Conservation (phyloP, 2,888 invertebrate genomes). For the Habrosyne pyritoides region DNA sequence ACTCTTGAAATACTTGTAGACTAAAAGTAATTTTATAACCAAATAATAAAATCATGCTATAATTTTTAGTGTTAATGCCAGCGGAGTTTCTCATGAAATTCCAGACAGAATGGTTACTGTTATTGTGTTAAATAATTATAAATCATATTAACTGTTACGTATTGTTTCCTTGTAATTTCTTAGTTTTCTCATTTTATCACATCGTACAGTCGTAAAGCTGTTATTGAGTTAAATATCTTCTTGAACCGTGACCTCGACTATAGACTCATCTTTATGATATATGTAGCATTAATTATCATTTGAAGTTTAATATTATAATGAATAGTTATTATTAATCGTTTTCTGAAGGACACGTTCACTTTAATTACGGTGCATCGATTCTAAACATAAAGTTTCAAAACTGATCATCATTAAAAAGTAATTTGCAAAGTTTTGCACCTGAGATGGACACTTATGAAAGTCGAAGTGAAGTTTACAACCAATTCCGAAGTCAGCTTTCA, state of each 20-base stretch:
- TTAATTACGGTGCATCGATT: neutral
- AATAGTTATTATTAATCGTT: constrained; percentile 4
- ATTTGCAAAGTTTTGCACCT: too few species aligned
- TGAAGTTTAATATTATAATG: neutral
- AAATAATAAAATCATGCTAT: neutral
- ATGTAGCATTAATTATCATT: constrained; percentile 2
- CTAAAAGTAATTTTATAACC: neutral
- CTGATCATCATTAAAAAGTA: too few species aligned
- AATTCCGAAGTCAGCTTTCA: too few species aligned
- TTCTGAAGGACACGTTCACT: neutral
- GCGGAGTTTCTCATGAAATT: neutral
- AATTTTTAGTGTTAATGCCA: neutral
- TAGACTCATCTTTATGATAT: constrained; percentile 15
- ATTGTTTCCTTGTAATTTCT: constrained; percentile 29
- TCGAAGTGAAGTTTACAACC: too few species aligned
- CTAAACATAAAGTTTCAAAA: too few species aligned
- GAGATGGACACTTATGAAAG: too few species aligned
- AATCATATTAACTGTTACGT: constrained; percentile 16
- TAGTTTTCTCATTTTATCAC: constrained; percentile 42
- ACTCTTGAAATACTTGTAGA: neutral
- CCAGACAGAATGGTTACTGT: neutral
- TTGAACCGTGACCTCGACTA: constrained; percentile 49
- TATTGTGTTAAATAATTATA: neutral
- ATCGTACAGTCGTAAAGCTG: constrained; percentile 44
- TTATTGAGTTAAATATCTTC: constrained; percentile 52